phyloP scores from a whole-genome alignment of 2,888 invertebrate genomes.

The Chirona hameri region DNA sequence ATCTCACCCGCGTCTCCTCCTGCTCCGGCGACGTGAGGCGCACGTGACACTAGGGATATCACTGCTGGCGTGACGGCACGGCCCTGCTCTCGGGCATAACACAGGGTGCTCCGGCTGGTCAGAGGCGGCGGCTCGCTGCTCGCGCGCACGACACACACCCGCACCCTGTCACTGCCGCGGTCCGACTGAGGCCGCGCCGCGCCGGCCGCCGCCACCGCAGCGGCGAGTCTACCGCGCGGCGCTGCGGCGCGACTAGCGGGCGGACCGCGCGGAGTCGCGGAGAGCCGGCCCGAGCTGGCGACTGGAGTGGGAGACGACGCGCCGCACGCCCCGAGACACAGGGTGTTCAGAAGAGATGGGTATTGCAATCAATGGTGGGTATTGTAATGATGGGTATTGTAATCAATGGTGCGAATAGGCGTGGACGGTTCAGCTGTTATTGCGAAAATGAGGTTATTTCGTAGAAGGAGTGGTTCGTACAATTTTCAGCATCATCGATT shows the following conservation, averaged over 20 bases:
- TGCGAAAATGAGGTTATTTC: too few species aligned
- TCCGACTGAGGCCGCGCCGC: background rate
- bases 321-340: too few species aligned
- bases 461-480: too few species aligned
- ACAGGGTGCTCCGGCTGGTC: background rate
- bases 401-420: too few species aligned
- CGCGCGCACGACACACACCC: background rate
- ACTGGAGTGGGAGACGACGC: too few species aligned
- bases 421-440: too few species aligned
- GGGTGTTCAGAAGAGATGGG: too few species aligned
- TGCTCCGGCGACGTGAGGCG: background rate
- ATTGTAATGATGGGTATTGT: too few species aligned
- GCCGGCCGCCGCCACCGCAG: background rate
- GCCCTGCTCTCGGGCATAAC: background rate
- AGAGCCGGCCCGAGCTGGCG: too few species aligned
- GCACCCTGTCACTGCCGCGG: background rate
- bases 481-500: too few species aligned
- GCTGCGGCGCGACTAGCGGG: background rate
- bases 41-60: background rate
- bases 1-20: background rate
- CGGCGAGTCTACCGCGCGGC: background rate
- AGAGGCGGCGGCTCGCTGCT: background rate
- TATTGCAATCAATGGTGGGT: too few species aligned
- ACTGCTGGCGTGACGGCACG: background rate
- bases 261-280: background rate